Base-by-base conservation (phyloP, 2,113 vertebrate genomes). In the Falcunculus frontatus region DNA sequence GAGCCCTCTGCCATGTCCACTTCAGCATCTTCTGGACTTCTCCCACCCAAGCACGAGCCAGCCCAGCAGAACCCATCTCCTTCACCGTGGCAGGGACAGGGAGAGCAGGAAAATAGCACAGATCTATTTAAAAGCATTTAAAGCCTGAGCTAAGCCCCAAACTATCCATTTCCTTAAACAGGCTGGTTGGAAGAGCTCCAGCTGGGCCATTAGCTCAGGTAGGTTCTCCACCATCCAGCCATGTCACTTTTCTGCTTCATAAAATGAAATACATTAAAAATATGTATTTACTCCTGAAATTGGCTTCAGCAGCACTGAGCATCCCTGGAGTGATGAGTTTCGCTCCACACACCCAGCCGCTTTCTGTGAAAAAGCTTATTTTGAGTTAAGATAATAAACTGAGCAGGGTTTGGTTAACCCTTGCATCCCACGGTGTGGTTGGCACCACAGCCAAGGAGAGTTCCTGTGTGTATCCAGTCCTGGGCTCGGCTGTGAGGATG, bases 161-260 rank as follows among this genome's bases (percentile, higher is more conserved):
- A 94, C 53, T 82, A 85, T 85, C 88, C 13, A 85, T 97, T 94
- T 87, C 70, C 63, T 82, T 91, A 72, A 85, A 72, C 59, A 88
- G 85, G 30, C 57, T 76, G 57, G 50, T 50, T 96, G 92, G 94
- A 82, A 93, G 65, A 82, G 57, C 70, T 96, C 94, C 95, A 97
- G 87, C 78, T 87, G 75, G 57, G 70, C 90, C 78, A 93, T 96
- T 95, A 95, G 65, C 94, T 95, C 96, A 96, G 92, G 95, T 96
- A 79, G 82, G 62, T 69, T 93, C 74, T 60, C 57, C 44, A 44
- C 70, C 72, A 93, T n/a, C 90, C 90, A 95, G 57, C 63, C 84
- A 85, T 41, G 46, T 73, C 44, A 5, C 44, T 87, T 93, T 82
- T 95, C 82, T 85, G 65, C 78, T 59, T 93, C 67, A 23, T 93